Conservation (phyloP, 1,140 invertebrate species). For the Ostrea edulis region DNA sequence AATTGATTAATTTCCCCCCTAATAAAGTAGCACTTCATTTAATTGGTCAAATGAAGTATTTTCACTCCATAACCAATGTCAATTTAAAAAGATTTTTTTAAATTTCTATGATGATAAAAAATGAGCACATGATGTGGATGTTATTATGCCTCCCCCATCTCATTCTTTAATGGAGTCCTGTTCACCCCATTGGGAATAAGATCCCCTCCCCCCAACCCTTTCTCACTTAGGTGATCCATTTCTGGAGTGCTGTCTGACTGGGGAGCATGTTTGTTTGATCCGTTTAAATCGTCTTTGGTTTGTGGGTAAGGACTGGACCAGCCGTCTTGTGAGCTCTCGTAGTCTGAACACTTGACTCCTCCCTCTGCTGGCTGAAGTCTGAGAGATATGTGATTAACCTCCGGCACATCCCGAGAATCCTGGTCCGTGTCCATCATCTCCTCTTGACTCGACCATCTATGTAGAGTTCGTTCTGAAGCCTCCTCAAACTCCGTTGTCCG, state of each 20-base stretch:
- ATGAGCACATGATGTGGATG: conserved; percentile 9
- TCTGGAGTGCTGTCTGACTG: conserved; percentile 51
- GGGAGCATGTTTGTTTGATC: conserved; percentile 38
- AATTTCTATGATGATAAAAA: conserved; percentile 8
- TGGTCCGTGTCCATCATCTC: conserved; percentile 55
- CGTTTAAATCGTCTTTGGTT: conserved; percentile 41
- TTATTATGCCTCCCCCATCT: conserved; percentile 47
- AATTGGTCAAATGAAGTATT: background rate
- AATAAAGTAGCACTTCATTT: background rate
- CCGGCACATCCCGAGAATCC: background rate
- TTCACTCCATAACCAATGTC: background rate
- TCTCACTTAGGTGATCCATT: conserved; percentile 54
- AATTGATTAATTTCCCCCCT: background rate
- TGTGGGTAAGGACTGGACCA: conserved; percentile 47
- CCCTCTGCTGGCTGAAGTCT: background rate
- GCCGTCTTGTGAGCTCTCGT: conserved; percentile 55
- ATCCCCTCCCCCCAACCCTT: conserved; percentile 43
- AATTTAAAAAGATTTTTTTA: background rate
- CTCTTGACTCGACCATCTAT: conserved; percentile 42
- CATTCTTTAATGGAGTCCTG: conserved; percentile 52
- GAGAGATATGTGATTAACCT: conserved; percentile 15
- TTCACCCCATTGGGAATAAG: conserved; percentile 52
- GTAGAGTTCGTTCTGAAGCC: conserved; percentile 10
- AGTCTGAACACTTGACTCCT: conserved; percentile 4
- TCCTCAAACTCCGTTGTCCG: conserved; percentile 44